Evolutionary conservation across 2,113 vertebrate genomes (phyloP).

Genomic region (Oxyruncus cristatus): DNA sequence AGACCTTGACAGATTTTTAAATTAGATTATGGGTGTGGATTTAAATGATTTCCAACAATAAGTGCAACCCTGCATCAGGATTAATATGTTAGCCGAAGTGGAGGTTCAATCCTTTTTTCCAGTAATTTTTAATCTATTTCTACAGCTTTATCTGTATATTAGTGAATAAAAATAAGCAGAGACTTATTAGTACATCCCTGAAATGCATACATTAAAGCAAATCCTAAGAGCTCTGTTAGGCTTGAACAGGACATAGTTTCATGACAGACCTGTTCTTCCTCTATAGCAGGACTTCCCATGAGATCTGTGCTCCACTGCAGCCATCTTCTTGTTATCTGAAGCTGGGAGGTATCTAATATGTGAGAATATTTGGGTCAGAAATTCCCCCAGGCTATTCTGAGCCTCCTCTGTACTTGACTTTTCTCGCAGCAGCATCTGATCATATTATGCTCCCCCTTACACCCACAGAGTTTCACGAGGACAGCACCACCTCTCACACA

Average conservation of each 20-base stretch:
- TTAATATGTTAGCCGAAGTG: neutral
- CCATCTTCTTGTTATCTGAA: neutral
- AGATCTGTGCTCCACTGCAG: neutral
- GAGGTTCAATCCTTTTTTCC: neutral
- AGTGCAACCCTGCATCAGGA: neutral
- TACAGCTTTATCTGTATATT: neutral
- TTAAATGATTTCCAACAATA: neutral
- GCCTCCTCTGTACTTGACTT: neutral
- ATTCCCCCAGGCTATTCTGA: neutral
- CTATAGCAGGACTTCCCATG: neutral
- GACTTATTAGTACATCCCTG: neutral
- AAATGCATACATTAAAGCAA: neutral
- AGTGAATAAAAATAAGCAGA: neutral
- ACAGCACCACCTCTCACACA: neutral
- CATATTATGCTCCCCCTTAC: neutral
- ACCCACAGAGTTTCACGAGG: neutral
- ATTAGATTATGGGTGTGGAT: neutral
- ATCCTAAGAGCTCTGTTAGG: neutral
- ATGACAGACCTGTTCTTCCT: neutral
- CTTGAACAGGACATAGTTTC: neutral
- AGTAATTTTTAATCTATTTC: neutral
- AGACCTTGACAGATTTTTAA: neutral
- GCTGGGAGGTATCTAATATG: neutral
- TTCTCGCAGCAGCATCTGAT: neutral
- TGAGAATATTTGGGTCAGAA: slow-evolving; percentile 20